phyloP scores from a whole-genome alignment of 2,888 invertebrate species.

The Plusia festucae region DNA sequence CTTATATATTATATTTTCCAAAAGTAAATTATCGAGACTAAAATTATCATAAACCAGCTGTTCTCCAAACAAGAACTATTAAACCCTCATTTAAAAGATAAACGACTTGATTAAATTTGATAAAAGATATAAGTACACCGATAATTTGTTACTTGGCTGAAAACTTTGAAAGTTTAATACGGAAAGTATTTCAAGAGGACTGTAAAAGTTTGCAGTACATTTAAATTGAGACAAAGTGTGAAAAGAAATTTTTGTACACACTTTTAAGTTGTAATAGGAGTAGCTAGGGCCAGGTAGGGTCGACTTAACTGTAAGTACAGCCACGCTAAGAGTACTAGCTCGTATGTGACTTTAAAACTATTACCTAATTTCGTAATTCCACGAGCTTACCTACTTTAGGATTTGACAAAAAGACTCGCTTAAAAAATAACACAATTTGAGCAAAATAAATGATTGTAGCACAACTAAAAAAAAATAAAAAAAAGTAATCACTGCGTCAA shows the following conservation, averaged over 20 bases:
- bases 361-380: no score
- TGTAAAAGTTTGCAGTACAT: neutral
- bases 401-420: no score
- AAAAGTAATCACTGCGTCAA: no score
- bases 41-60: slow-evolving; percentile 25
- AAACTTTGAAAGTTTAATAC: slow-evolving; percentile 26
- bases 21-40: slow-evolving; percentile 15
- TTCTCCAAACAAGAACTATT: slow-evolving; percentile 32
- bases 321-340: no score
- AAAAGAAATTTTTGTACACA: neutral
- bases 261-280: neutral
- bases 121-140: slow-evolving; percentile 32
- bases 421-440: no score
- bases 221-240: neutral
- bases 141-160: slow-evolving; percentile 35
- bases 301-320: no score
- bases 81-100: slow-evolving; percentile 33
- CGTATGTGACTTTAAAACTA: no score
- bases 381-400: no score
- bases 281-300: no score
- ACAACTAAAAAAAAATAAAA: no score
- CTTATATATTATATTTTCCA: neutral
- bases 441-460: no score
- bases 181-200: neutral
- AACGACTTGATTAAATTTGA: slow-evolving; percentile 39